These are phyloP conservation scores for Oncorhynchus tshawytscha DNA, from an alignment of 2,113 vertebrate genomes.

Conservation along the genomic window DNA sequence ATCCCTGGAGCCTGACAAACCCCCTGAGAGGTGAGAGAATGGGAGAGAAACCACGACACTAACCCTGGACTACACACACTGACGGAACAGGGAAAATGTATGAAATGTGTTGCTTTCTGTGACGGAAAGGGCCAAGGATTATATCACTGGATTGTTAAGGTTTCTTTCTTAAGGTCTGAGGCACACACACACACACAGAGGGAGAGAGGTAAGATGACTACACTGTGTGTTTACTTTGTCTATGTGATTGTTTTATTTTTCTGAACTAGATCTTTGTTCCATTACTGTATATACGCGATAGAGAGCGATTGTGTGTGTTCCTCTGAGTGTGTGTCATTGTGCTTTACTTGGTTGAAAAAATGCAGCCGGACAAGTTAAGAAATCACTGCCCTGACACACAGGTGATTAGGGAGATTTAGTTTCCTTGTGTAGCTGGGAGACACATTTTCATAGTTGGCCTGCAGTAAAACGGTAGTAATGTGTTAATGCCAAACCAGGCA, in stretches of 20 bases:
- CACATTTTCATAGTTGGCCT: no score
- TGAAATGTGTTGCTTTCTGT: conserved; percentile 2
- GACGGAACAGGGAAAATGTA: conserved; percentile 27
- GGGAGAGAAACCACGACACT: conserved; percentile 26
- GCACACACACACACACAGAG: not conserved
- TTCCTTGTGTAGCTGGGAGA: not conserved
- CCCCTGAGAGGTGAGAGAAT: not conserved
- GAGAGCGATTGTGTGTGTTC: not conserved
- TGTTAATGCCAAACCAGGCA: no score
- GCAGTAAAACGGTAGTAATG: no score
- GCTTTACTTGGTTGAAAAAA: conserved; percentile 30
- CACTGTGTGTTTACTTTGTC: not conserved
- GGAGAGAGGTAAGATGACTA: conserved; percentile 4
- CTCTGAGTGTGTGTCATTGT: not conserved
- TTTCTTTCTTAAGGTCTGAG: not conserved
- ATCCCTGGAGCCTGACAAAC: conserved; percentile 41
- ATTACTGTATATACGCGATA: not conserved
- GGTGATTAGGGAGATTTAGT: not conserved
- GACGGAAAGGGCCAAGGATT: conserved; percentile 2
- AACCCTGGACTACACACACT: not conserved
- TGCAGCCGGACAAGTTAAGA: conserved; percentile 66
- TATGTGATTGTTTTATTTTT: not conserved
- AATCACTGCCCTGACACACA: conserved; percentile 15
- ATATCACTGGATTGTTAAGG: not conserved
- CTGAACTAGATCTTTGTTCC: not conserved